Base-by-base conservation (phyloP, 1,140 invertebrate species). In the Oryzaephilus surinamensis region DNA sequence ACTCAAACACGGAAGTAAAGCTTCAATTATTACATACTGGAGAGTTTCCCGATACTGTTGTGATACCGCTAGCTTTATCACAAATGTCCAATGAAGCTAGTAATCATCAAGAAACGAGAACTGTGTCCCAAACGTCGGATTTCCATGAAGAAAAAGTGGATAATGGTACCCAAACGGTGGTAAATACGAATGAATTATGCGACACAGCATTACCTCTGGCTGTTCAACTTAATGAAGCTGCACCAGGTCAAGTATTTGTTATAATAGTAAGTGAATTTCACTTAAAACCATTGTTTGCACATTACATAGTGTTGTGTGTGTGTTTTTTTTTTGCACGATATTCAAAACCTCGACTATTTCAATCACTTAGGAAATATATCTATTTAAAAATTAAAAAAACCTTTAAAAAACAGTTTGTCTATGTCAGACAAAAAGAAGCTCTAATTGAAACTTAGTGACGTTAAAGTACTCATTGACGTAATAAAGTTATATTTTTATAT, bases 161-260 rank as follows among this genome's bases (percentile, higher is more conserved):
- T n/a, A n/a, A n/a, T n/a, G n/a, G n/a, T n/a, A n/a, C n/a, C n/a
- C 33, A 30, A 38, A 30, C 27, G 14, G 30, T 52, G 24, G 35
- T 41, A 32, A 44, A 54, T 36, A 47, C 52, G 11, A 44, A 50
- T 19, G 52, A 54, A 38, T 42, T 54, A 13, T 45, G 52, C 33
- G 52, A 54, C 28, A 46, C 35, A 15, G 32, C 48, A 7, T 34
- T 52, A 10, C 46, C 46, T n/a, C 13, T 48, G 30, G 38, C 36
- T n/a, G 38, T 44, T 20, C 42, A 48, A 13, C 44, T 48, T 33
- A 48, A 46, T 27, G 38, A 49, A 31, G 41, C 29, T 34, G 19
- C 46, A 34, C 52, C 58, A 61, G 58, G 58, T 61, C 58, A 58
- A 61, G 58, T 61, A 61, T 61, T 51, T 61, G 51, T 61, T 48